Base-by-base conservation (phyloP, 2,888 invertebrate genomes). In the Macrosiphum euphorbiae region DNA sequence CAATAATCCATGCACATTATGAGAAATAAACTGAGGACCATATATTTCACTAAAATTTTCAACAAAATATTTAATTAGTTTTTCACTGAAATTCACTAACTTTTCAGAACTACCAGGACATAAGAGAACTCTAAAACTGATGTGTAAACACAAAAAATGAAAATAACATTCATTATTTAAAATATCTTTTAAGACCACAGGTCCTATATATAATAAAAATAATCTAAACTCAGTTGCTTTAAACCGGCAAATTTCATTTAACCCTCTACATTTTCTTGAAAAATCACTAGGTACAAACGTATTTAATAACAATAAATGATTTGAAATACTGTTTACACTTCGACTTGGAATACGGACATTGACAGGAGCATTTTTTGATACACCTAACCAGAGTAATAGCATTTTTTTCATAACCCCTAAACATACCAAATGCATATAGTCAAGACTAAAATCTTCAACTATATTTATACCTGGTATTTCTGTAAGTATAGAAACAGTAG, bases 181-280 rank as follows among this genome's bases (percentile, higher is more conserved):
- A 52, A 92, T 8, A 52, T 41, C n/a, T 52, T 52, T 50, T 41
- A 92, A 61, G 26, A 92, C 87, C 0, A 87, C 28, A n/a, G 52
- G 41, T 3, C 84, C 84, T 28, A 52, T 91, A 61, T 91, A 91
- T 8, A 91, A 28, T 28, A 91, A 28, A 13, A 86, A 55, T 86
- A 92, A 26, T 8, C 86, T 84, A 86, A 8, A 92, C 4, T 86
- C 55, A 28, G 92, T 92, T 26, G 92, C 87, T 26, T 92, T 92
- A n/a, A n/a, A 92, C 5, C 50, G 8, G 2, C 47, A 84, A 24
- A 78, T 52, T 24, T 85, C 55, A 47, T 50, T 50, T 28, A 91
- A 55, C 13, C 52, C 8, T 50, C 85, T 85, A 35, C 84, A 85
- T 35, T 91, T 85, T 84, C 91, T 84, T 84, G 78, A 85, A 85